Base-by-base conservation (phyloP, 2,113 vertebrate genomes). In the Chaetops frenatus region DNA sequence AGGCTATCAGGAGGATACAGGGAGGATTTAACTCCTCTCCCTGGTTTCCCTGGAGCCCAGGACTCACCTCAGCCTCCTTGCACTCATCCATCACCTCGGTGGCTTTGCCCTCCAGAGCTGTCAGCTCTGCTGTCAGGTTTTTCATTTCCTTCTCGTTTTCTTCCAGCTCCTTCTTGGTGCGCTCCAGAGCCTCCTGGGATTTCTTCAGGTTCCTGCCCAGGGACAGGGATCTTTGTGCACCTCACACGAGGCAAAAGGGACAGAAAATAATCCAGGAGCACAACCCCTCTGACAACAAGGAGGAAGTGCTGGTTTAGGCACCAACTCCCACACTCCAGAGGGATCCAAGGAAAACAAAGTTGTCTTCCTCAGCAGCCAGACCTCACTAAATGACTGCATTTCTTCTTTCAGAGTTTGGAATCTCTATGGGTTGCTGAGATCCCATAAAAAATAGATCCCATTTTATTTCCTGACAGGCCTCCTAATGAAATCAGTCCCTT, bases 181-280 rank as follows among this genome's bases (percentile, higher is more conserved):
- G 97, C 53, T 64, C 81, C 65, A 99, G 83, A 24, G 98, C 94
- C 45, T 99, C 99, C 94, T 99, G 96, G 5, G 96, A 98, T 93
- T 99, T 99, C 90, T 99, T 99, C 92, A 99, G 96, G 97, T 99
- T 99, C 90, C 99, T 99, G 95, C 81, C 82, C 27, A 54, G 71
- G 51, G 15, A 94, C 58, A 24, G 35, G 82, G 62, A 50, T 15
- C 29, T 38, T 18, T 83, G 51, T 6, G 22, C 15, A 67, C 35
- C 84, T 83, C 85, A 54, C 7, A 3, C 8, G 9, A 56, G 73
- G 67, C 56, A 64, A 21, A 50, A 1, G 27, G 7, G n/a, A 29
- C 45, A 7, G 25, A 14, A 81, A 6, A 23, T 2, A 29, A 42
- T 2, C 27, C 33, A 57, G 58, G 64, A 62, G 44, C 56, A 51